These are phyloP conservation scores for Pimpla rufipes DNA, from an alignment of 2,888 invertebrate genomes.

Conservation along the genomic window DNA sequence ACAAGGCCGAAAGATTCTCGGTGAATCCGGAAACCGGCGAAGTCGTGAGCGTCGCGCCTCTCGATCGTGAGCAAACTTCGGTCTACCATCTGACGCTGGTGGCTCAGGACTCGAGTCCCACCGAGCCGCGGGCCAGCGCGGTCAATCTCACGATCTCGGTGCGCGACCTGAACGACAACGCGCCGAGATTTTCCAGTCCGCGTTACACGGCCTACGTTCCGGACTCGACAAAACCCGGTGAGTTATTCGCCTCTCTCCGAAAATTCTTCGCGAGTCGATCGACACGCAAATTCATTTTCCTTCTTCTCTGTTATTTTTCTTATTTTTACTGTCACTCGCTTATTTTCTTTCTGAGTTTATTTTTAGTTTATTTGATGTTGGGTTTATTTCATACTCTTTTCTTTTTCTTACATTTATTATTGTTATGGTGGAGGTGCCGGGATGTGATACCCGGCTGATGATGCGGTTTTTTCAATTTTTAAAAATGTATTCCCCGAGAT, in stretches of 20 bases:
- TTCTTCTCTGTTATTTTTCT: too few relatives aligned
- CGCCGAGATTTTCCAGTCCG: slow-evolving; percentile 91
- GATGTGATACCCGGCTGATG: too few relatives aligned
- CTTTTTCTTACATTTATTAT: too few relatives aligned
- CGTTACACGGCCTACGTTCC: slow-evolving; percentile 93
- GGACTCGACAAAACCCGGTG: slow-evolving; percentile 91
- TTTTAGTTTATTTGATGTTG: too few relatives aligned
- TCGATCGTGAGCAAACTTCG: slow-evolving; percentile 93
- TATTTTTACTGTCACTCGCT: too few relatives aligned
- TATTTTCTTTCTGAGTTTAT: too few relatives aligned
- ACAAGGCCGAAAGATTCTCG: slow-evolving; percentile 92
- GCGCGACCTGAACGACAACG: slow-evolving; percentile 94
- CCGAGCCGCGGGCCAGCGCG: slow-evolving; percentile 93
- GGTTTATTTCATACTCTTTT: too few relatives aligned
- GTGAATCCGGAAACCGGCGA: slow-evolving; percentile 93
- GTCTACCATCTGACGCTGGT: slow-evolving; percentile 93
- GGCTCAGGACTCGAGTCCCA: slow-evolving; percentile 95
- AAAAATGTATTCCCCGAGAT: too few relatives aligned
- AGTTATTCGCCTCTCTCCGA: slow-evolving; percentile 66
- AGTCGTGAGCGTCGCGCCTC: slow-evolving; percentile 90
- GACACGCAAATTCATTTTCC: too few relatives aligned
- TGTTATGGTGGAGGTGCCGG: too few relatives aligned
- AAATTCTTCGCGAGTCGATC: too few relatives aligned
- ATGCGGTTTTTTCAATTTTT: too few relatives aligned
- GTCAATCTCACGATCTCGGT: slow-evolving; percentile 93